Evolutionary conservation across 2,797 vertebrate genomes (phyloP), one percentile per base, ranked within the genome.

Genomic region (Protonibea diacanthus): DNA sequence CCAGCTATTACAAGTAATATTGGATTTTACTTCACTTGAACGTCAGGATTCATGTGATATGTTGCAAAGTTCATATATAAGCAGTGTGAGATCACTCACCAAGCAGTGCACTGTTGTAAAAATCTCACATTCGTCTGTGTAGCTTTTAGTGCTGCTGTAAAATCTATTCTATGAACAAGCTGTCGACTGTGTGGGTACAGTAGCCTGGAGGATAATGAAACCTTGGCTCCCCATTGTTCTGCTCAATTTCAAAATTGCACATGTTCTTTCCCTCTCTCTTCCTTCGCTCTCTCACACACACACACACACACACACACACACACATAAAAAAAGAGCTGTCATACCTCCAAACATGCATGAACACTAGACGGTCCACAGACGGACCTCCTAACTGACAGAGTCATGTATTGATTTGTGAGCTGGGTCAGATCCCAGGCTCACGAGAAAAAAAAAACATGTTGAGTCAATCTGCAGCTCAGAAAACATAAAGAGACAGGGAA

Each of bases 121-220:
- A 84, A 60, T 21, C 48, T 38, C 49, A 71, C 65, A 53, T 78
- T 79, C 14, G 57, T 71, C 71, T 42, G 71, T 56, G 62, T 76
- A 75, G 80, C 71, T 86, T 84, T 87, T 27, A 80, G 67, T 63
- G 80, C 79, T 60, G 78, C 64, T 79, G 81, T 81, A 81, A 88
- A 85, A 85, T 83, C 74, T 74, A 83, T 82, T 83, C 77, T 64
- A 52, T 60, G 78, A 87, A 92, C 85, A 88, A 85, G 86, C 88
- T 78, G 76, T 82, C 71, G 77, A 83, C 81, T 78, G 64, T 71
- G 81, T 73, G 68, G 74, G 55, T 73, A 80, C 80, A 76, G 82
- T 49, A 83, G 81, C 80, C 85, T 78, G 73, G 73, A 91, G 82
- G 86, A 79, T 63, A 81, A 86, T 80, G 58, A 91, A 86, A 88